phyloP scores from a whole-genome alignment of 2,113 vertebrate species.

The Corythoichthys intestinalis region DNA sequence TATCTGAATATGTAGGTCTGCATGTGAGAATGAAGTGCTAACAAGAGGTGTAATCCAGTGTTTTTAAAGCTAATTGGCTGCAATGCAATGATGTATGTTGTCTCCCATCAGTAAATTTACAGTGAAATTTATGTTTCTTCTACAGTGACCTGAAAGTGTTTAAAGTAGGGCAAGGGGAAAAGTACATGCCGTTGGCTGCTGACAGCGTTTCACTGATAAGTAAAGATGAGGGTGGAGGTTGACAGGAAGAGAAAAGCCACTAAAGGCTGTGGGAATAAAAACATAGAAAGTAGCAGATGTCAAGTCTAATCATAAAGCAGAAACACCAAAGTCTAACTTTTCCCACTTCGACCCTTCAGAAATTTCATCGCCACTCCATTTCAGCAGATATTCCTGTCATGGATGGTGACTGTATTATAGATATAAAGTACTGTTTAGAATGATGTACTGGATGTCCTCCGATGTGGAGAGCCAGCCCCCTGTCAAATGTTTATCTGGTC shows the following conservation, averaged over 20 bases:
- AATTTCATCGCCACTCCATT: conserved; percentile 19
- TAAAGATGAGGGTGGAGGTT: conserved; percentile 40
- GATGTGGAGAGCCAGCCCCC: conserved; percentile 21
- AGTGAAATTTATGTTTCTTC: conserved; percentile 8
- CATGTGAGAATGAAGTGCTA: too few species aligned
- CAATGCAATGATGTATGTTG: neutral
- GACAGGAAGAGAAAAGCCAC: conserved; percentile 44
- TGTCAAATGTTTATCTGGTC: conserved; percentile 26
- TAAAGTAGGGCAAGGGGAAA: conserved; percentile 38
- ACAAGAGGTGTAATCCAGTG: neutral
- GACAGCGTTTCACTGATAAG: conserved; percentile 49
- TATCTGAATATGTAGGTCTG: neutral
- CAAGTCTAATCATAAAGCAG: conserved; percentile 36
- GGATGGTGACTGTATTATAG: conserved; percentile 10
- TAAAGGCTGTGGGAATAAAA: conserved; percentile 32
- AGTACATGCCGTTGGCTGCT: conserved; percentile 36
- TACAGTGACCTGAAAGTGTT: neutral
- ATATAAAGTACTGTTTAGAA: conserved; percentile 11
- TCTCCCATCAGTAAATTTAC: conserved; percentile 4
- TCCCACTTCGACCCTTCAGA: conserved; percentile 15
- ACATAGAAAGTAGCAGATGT: conserved; percentile 28
- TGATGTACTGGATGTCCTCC: neutral
- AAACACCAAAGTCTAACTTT: conserved; percentile 9
- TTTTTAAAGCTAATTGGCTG: neutral
- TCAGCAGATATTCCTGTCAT: conserved; percentile 13